These are phyloP conservation scores for Oxystoma pomonae DNA, from an alignment of 2,888 invertebrate species.

Conservation along the genomic window DNA sequence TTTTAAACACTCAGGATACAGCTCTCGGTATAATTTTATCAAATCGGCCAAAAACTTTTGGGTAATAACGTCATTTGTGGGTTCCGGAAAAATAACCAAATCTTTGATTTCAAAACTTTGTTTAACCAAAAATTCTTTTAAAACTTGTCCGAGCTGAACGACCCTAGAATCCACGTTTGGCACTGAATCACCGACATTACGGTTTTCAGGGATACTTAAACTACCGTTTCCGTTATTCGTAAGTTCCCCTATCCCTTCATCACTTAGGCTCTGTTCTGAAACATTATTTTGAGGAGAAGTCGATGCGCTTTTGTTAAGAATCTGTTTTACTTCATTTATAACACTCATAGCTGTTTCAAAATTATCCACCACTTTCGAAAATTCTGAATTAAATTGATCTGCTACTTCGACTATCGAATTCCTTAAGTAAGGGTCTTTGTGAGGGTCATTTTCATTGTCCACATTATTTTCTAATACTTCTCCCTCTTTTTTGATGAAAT, in stretches of 20 bases:
- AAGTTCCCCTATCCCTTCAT: conserved; percentile 36
- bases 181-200: not conserved
- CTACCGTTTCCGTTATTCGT: conserved; percentile 15
- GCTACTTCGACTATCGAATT: conserved; percentile 8
- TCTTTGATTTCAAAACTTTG: conserved; percentile 41
- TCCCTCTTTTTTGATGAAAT: not conserved
- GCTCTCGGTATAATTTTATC: conserved; percentile 31
- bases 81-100: conserved; percentile 42
- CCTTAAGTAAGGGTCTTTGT: not conserved
- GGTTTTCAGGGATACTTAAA: not conserved
- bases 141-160: conserved; percentile 30
- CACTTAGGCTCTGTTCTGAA: conserved; percentile 1
- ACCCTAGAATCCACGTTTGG: conserved; percentile 21
- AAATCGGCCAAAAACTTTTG: conserved; percentile 35
- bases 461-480: not conserved
- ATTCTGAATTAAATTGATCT: conserved; percentile 9
- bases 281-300: not conserved
- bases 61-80: conserved; percentile 36
- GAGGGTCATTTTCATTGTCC: not conserved
- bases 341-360: conserved; percentile 8
- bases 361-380: conserved; percentile 15
- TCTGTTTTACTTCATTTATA: conserved; percentile 10
- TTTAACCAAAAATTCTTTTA: conserved; percentile 38
- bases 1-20: conserved; percentile 30
- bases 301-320: conserved; percentile 5